phyloP scores from a whole-genome alignment of 2,888 invertebrate species.

The Dione vanillae region DNA sequence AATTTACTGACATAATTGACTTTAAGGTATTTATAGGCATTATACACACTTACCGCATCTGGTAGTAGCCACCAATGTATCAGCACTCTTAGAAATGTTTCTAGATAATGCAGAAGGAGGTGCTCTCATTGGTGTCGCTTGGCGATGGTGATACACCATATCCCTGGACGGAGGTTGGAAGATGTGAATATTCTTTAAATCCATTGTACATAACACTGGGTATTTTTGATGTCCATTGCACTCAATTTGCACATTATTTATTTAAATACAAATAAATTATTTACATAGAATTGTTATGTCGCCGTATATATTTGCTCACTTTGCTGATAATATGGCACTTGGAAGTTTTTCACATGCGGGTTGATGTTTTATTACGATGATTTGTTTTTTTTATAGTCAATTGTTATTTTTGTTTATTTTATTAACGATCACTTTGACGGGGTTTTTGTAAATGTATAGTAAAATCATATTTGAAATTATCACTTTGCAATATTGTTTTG shows the following conservation, averaged over 20 bases:
- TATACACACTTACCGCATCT: constrained; percentile 58
- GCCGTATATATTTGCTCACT: constrained; percentile 5
- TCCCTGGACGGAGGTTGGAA: constrained; percentile 68
- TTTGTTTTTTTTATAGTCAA: constrained; percentile 5
- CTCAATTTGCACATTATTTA: constrained; percentile 14
- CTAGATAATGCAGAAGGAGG: constrained; percentile 69
- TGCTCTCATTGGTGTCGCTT: constrained; percentile 73
- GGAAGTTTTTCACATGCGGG: constrained; percentile 22
- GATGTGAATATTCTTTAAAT: constrained; percentile 73
- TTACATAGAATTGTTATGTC: background rate
- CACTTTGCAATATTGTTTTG: background rate
- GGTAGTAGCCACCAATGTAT: constrained; percentile 66
- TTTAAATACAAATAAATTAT: constrained; percentile 4
- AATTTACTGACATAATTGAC: no score
- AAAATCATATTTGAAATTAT: background rate
- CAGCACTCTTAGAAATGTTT: constrained; percentile 74
- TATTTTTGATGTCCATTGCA: background rate
- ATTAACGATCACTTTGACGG: constrained; percentile 5
- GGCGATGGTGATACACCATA: constrained; percentile 68
- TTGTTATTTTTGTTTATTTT: background rate
- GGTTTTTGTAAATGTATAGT: background rate
- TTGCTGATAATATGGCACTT: constrained; percentile 11
- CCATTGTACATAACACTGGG: constrained; percentile 57
- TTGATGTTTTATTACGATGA: background rate
- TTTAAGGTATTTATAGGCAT: background rate